phyloP scores from a whole-genome alignment of 2,888 invertebrate species.

The Chrysolina haemoptera region DNA sequence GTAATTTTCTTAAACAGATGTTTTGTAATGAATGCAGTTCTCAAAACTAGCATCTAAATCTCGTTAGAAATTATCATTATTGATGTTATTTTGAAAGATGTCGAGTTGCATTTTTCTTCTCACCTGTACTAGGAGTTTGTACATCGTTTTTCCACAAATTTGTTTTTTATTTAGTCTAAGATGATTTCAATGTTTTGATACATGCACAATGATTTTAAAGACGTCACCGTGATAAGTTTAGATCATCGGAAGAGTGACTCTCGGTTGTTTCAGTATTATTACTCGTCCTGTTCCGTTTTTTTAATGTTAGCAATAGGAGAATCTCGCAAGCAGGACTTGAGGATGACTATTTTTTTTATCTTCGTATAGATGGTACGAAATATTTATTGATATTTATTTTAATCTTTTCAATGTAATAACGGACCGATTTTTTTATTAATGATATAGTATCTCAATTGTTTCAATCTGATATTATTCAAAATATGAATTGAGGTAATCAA shows the following conservation, averaged over 20 bases:
- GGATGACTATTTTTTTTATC: background rate
- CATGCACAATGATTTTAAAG: conserved; percentile 5
- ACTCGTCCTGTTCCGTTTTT: background rate
- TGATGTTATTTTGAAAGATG: no score
- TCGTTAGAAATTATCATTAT: no score
- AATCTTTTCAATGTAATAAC: no score
- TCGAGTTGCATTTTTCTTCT: background rate
- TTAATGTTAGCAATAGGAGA: background rate
- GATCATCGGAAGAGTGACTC: conserved; percentile 21
- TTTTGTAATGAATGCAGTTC: no score
- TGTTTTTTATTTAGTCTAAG: background rate
- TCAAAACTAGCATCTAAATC: no score
- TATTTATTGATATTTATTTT: conserved; percentile 2
- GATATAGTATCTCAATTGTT: no score
- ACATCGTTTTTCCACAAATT: background rate
- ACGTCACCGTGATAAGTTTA: conserved; percentile 4
- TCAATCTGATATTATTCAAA: no score
- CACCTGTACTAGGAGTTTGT: background rate
- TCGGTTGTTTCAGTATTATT: conserved; percentile 30
- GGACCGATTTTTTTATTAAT: no score
- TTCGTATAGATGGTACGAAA: background rate
- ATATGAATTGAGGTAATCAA: no score
- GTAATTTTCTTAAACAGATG: no score
- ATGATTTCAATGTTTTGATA: conserved; percentile 10
- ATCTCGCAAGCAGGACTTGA: background rate